Base-by-base conservation (phyloP, 2,113 vertebrate genomes). In the Sisor rabdophorus region DNA sequence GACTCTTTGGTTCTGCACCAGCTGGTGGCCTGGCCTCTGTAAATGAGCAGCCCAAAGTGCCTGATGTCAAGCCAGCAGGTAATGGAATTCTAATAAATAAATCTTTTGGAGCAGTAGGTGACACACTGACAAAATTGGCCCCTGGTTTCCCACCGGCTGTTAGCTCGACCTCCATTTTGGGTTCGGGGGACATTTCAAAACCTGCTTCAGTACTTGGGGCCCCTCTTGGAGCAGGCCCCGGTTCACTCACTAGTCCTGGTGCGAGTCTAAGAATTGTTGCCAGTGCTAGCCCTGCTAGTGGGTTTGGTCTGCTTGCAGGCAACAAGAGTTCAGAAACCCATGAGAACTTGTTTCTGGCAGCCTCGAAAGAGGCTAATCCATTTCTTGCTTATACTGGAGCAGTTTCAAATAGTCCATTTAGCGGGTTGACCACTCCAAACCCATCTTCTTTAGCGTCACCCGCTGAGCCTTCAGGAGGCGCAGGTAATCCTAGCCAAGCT, bases 261-360 rank as follows among this genome's bases (percentile, higher is more conserved):
- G 77, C 74, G 72, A 77, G 83, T 22, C 87, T 85, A 44, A 88
- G 79, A 73, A 88, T 80, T 77, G 73, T 81, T 78, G 87, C 81
- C 69, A 81, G 85, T 84, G 86, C 81, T 73, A 86, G 73, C 48
- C 67, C 85, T 59, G 82, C 22, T 1, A 87, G 83, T 11, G 82
- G 84, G 2, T 83, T 89, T 70, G 89, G 85, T 20, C 64, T 89
- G 67, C 87, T 90, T 9, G 75, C 87, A 53, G 80, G 80, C 64
- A 79, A 86, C 86, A 87, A 87, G 63, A 85, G 90, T 84, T 73
- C 94, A 79, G 94, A 97, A 80, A 91, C 82, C 89, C 97, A 98
- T 50, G 93, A 97, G 91, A 98, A 98, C 90, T 91, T 99, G 74
- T 99, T 98, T 91, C 91, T 99, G 75, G 96, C 97, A 79, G 90